Evolutionary conservation across 2,797 vertebrate genomes (phyloP).

Genomic region (Pantherophis alleghaniensis): DNA sequence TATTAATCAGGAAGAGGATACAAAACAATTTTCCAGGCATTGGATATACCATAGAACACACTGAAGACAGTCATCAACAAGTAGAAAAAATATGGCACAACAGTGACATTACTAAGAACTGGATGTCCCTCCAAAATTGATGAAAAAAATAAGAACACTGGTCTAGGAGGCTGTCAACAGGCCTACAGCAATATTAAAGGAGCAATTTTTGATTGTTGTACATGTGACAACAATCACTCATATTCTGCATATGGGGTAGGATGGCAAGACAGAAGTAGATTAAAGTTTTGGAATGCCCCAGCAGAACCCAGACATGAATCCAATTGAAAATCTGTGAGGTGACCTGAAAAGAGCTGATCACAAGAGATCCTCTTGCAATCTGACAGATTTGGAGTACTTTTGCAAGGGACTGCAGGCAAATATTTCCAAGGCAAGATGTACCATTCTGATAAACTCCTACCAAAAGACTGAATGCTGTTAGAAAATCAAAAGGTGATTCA

Average conservation of each 20-base stretch:
- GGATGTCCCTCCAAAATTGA: not conserved
- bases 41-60: not conserved
- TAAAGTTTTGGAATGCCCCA: not conserved
- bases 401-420: not conserved
- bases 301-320: not conserved
- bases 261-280: not conserved
- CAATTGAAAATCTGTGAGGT: not conserved
- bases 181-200: not conserved
- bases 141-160: not conserved
- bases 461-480: not conserved
- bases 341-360: not conserved
- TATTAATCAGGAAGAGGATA: not conserved
- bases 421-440: not conserved
- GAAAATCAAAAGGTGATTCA: not conserved
- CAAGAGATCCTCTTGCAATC: not conserved
- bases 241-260: not conserved
- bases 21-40: not conserved
- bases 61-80: not conserved
- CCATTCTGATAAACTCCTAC: not conserved
- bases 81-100: not conserved
- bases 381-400: not conserved
- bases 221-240: not conserved
- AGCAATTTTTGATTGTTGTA: not conserved
- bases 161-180: not conserved
- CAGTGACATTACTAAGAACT: not conserved